Percentiles rank a stretch among this genome's conserved stretches.
phyloP scores from a whole-genome alignment of 2,113 vertebrate genomes.

The Cygnus buccinator region DNA sequence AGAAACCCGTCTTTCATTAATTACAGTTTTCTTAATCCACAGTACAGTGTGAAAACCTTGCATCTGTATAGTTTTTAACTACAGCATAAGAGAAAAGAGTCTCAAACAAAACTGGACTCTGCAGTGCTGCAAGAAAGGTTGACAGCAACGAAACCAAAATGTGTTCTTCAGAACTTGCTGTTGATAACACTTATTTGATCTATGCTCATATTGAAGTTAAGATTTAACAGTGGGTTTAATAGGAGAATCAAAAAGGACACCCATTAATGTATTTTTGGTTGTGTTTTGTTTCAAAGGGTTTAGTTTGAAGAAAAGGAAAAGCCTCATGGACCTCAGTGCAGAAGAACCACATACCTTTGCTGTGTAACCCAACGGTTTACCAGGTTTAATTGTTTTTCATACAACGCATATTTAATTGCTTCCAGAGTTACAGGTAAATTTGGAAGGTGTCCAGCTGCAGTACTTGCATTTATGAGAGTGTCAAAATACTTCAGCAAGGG shows the following conservation, averaged over 20 bases:
- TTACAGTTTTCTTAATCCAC: background rate
- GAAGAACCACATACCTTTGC: conserved; percentile 70
- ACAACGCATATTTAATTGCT: conserved; percentile 72
- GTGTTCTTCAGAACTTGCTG: background rate
- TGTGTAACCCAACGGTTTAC: conserved; percentile 78
- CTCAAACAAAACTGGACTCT: background rate
- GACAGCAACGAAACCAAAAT: background rate
- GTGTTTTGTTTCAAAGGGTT: background rate
- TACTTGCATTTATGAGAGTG: conserved; percentile 75
- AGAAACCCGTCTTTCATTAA: background rate
- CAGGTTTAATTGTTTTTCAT: conserved; percentile 72
- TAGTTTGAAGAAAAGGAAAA: background rate
- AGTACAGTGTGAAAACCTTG: background rate
- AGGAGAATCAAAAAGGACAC: background rate
- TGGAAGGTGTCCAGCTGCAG: conserved; percentile 40
- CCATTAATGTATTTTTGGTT: background rate
- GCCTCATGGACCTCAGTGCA: no score
- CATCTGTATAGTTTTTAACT: background rate
- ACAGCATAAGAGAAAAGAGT: background rate
- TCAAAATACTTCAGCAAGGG: conserved; percentile 80
- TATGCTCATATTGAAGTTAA: background rate
- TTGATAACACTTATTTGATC: no score
- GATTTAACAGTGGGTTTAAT: background rate
- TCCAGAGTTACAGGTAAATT: conserved; percentile 73
- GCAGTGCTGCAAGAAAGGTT: background rate